Conservation (phyloP, 2,113 vertebrate genomes). For the Microcebus murinus region DNA sequence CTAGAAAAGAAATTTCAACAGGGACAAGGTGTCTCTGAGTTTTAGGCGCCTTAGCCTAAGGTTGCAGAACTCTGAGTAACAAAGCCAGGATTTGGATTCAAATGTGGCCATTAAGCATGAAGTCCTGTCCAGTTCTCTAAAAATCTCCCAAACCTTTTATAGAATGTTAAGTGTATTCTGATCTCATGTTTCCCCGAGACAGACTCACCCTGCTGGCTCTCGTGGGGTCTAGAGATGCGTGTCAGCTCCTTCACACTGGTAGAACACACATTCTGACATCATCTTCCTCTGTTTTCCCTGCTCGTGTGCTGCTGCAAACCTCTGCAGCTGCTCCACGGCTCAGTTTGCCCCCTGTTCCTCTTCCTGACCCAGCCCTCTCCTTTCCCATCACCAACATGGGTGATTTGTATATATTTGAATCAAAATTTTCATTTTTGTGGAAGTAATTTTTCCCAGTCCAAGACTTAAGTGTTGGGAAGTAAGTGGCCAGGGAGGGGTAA, state of each 20-base stretch:
- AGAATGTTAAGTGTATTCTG: not conserved
- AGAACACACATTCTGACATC: not conserved
- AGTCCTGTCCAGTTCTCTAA: not conserved
- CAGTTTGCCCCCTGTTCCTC: not conserved
- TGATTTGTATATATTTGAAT: not conserved
- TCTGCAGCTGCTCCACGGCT: not conserved
- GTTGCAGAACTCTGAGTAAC: not conserved
- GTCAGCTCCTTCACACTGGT: not conserved
- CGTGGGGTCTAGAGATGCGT: accelerated
- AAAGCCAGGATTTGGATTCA: not conserved
- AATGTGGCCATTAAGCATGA: not conserved
- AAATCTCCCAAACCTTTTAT: not conserved
- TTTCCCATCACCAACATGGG: not conserved
- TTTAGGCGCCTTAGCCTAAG: not conserved
- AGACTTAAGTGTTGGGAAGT: too few species aligned
- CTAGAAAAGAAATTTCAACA: too few species aligned
- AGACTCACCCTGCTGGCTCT: not conserved
- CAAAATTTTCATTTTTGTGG: not conserved
- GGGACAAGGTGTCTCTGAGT: not conserved
- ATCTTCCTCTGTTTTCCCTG: not conserved
- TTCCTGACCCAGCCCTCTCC: too few species aligned
- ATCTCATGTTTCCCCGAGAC: not conserved
- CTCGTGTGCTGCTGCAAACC: too few species aligned
- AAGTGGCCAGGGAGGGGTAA: not conserved
- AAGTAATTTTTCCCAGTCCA: not conserved